Evolutionary conservation across 2,113 vertebrate species (phyloP), one percentile per base, ranked within the genome.

Genomic region (Ctenodactylus gundi): DNA sequence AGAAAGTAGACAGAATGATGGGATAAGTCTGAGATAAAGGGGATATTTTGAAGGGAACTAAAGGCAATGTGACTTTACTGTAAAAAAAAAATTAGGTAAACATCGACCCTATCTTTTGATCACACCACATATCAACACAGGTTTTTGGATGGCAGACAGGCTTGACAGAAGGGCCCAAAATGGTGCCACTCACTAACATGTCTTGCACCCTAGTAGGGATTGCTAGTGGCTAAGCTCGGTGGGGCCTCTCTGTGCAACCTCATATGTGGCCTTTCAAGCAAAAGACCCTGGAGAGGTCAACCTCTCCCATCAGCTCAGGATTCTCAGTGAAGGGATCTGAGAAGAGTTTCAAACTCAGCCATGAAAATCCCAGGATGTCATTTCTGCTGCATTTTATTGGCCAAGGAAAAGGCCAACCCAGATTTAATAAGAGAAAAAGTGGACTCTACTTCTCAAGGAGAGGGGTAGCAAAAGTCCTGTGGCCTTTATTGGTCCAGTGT

Each of bases 81-180:
- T n/a, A n/a, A n/a, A n/a, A n/a, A n/a, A n/a, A n/a, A n/a, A n/a
- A n/a, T n/a, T n/a, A n/a, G n/a, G n/a, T n/a, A n/a, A n/a, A n/a
- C n/a, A n/a, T n/a, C n/a, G n/a, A n/a, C n/a, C n/a, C n/a, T n/a
- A n/a, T n/a, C n/a, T n/a, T n/a, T n/a, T n/a, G n/a, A n/a, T n/a
- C n/a, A n/a, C n/a, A n/a, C 36, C 44, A 4, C 1, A 0, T 13
- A 55, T 34, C 21, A 58, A 0, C 5, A 21, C 64, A 80, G 49
- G 13, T 73, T 34, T 15, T 58, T 31, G 18, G 31, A 80, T 36
- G 34, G 10, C 41, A 4, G 55, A 9, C 7, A 29, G 46, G 23
- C 5, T 27, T 9, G n/a, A 4, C 34, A 34, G n/a, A 55, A 23
- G 15, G 25, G 10, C 18, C 41, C 23, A 73, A 21, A 17, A 31